A percentile compares a stretch with the other conserved stretches of the same genome.
Conservation (phyloP, 2,797 vertebrate genomes). For the Bradypodion pumilum region DNA sequence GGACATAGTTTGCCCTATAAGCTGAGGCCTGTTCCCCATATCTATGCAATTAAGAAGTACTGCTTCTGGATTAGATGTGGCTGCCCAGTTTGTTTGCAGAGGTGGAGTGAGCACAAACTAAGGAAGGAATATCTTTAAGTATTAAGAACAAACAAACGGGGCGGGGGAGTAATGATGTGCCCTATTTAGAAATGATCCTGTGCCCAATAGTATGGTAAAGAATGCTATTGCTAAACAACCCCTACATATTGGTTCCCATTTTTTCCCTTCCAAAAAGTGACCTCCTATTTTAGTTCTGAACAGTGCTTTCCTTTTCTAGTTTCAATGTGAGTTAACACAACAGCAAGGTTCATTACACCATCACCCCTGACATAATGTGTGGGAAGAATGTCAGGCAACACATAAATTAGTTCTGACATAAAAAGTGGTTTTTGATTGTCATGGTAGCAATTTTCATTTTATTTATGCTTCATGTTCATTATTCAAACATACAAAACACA, state of each 20-base stretch:
- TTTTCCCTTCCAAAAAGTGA: slow-evolving; percentile 46
- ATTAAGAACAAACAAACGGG: neutral
- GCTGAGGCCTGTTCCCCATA: too few species aligned
- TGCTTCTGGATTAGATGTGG: neutral
- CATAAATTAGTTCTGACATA: slow-evolving; percentile 61
- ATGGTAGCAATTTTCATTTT: slow-evolving; percentile 67
- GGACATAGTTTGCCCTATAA: too few species aligned
- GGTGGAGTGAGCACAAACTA: neutral
- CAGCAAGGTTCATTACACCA: slow-evolving; percentile 48
- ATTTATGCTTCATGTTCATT: slow-evolving; percentile 60
- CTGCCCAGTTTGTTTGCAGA: neutral
- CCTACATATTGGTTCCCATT: slow-evolving; percentile 6
- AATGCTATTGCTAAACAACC: too few species aligned
- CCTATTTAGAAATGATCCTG: neutral
- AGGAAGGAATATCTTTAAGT: neutral
- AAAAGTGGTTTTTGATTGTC: slow-evolving; percentile 62
- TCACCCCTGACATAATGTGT: slow-evolving; percentile 44
- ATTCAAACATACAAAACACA: too few species aligned
- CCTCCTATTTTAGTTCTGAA: slow-evolving; percentile 47
- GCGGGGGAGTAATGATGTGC: too few species aligned
- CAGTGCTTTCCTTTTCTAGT: slow-evolving; percentile 44
- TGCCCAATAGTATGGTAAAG: neutral
- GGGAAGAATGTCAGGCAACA: slow-evolving; percentile 54
- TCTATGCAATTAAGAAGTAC: neutral
- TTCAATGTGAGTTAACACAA: slow-evolving; percentile 46